Evolutionary conservation across 2,113 vertebrate species (phyloP).

Genomic region (Ifrita kowaldi): DNA sequence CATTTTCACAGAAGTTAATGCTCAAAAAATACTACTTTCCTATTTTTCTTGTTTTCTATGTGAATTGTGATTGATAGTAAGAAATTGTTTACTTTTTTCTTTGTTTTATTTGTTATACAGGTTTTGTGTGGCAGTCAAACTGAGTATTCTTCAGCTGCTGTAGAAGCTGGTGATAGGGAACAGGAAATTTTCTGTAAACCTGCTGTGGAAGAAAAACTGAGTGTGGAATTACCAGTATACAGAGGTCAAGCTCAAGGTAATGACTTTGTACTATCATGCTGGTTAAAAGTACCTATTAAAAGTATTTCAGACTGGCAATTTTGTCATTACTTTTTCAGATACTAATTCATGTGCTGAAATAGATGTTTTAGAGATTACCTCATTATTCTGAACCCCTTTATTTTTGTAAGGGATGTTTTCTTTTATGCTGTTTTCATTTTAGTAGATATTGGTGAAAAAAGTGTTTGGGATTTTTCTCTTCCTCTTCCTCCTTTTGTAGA

Average conservation of each 20-base stretch:
- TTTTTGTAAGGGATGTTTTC: not conserved
- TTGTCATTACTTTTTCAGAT: not conserved
- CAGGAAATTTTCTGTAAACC: not conserved
- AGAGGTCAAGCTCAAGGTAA: constrained; percentile 77
- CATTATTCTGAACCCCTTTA: not conserved
- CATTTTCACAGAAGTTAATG: not conserved
- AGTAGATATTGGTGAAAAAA: not conserved
- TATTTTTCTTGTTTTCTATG: not conserved
- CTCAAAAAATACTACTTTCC: not conserved
- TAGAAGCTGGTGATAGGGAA: constrained; percentile 10
- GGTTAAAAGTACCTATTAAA: not conserved
- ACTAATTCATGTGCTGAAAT: not conserved
- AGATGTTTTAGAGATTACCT: not conserved
- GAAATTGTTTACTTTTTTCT: not conserved
- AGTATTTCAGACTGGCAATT: not conserved
- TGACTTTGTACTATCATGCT: not conserved
- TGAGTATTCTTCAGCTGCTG: constrained; percentile 53
- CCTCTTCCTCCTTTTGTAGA: not conserved
- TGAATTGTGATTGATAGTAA: not conserved
- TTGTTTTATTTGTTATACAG: constrained; percentile 61
- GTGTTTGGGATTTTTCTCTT: not conserved
- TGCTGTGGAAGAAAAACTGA: constrained; percentile 39
- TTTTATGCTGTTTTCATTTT: not conserved
- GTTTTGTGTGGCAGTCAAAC: constrained; percentile 63
- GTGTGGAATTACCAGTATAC: constrained; percentile 46